phyloP scores from a whole-genome alignment of 2,888 invertebrate species.

The Lasioglossum morio region DNA sequence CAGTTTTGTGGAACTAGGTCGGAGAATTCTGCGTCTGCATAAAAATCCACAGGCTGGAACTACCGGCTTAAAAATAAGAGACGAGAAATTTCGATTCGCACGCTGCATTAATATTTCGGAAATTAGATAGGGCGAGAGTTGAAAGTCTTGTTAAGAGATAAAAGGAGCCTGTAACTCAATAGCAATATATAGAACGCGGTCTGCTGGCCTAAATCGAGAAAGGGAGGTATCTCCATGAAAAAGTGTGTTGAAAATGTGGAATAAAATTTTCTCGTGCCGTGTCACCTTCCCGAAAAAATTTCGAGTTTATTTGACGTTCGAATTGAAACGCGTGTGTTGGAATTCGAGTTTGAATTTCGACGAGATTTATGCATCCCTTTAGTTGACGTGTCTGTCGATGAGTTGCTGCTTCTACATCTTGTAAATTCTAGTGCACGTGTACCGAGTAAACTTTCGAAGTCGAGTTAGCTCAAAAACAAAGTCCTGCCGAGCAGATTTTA shows the following conservation, averaged over 20 bases:
- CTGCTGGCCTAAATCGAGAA: neutral
- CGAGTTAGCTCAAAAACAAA: neutral
- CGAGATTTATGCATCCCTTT: neutral
- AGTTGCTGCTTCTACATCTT: neutral
- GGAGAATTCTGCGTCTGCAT: neutral
- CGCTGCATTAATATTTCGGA: neutral
- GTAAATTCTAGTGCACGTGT: neutral
- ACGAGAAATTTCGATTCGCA: neutral
- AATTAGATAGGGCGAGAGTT: neutral
- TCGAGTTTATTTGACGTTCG: neutral
- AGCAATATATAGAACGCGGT: neutral
- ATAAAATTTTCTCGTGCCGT: neutral
- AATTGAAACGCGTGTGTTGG: neutral
- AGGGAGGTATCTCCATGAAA: neutral
- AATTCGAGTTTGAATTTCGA: neutral
- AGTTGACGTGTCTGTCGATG: neutral
- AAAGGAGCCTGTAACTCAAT: neutral
- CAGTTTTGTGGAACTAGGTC: neutral
- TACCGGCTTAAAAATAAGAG: neutral
- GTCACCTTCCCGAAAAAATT: neutral
- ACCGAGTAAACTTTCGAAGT: neutral
- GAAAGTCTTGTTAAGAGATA: neutral
- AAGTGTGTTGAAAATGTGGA: neutral
- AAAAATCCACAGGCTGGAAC: neutral
- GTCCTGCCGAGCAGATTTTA: neutral